Evolutionary conservation across 1,140 invertebrate species (phyloP).

Genomic region (Carcinoscorpius rotundicauda): DNA sequence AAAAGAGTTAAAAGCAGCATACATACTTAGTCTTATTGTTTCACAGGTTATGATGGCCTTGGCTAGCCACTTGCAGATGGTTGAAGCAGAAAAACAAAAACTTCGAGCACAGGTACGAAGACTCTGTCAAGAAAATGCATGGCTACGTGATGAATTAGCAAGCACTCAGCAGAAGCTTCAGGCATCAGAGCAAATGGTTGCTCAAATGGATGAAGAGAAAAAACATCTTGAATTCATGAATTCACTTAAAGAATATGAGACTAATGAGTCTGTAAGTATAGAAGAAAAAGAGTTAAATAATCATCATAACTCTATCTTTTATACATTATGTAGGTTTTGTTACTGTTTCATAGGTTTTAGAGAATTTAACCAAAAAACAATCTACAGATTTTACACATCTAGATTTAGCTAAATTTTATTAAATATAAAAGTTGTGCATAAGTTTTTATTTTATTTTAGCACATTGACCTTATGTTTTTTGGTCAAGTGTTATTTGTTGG

Average conservation of each 20-base stretch:
- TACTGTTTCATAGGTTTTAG: background rate
- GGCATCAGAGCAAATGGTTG: conserved; percentile 79
- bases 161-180: conserved; percentile 95
- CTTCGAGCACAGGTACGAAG: conserved; percentile 83
- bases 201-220: conserved; percentile 94
- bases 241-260: conserved; percentile 89
- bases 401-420: too few relatives aligned
- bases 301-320: background rate
- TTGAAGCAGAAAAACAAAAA: conserved; percentile 99
- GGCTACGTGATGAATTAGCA: conserved; percentile 94
- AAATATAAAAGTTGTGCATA: too few relatives aligned
- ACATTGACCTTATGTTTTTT: too few relatives aligned
- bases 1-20: too few relatives aligned
- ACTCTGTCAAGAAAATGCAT: conserved; percentile 82
- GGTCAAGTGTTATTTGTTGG: too few relatives aligned
- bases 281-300: background rate
- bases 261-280: conserved; percentile 51
- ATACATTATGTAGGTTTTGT: conserved; percentile 3
- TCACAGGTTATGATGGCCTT: conserved; percentile 91
- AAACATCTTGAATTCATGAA: conserved; percentile 97
- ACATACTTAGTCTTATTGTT: background rate
- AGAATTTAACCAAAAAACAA: too few relatives aligned
- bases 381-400: too few relatives aligned
- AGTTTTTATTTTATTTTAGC: too few relatives aligned
- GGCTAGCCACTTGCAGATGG: conserved; percentile 85